Evolutionary conservation across 2,797 vertebrate genomes (phyloP).

Genomic region (Coccyzus lansbergi): DNA sequence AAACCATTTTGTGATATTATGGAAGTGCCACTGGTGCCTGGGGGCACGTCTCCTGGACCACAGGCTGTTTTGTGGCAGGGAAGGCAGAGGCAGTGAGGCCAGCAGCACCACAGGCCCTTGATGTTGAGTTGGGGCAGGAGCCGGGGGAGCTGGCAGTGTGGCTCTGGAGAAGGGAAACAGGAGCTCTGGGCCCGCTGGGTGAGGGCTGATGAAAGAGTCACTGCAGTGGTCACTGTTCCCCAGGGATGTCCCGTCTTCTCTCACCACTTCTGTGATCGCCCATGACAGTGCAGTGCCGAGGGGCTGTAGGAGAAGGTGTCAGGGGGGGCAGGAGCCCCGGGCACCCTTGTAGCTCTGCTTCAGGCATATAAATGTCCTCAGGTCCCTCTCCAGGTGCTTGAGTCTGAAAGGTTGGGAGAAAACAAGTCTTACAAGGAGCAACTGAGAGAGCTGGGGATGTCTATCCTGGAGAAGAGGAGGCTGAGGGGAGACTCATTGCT

Average conservation of each 20-base stretch:
- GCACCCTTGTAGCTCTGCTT: not conserved
- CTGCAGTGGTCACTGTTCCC: not conserved
- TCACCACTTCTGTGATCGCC: not conserved
- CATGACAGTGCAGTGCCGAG: accelerated
- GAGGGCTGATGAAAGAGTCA: not conserved
- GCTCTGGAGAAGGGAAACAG: not conserved
- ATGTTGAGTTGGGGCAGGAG: not conserved
- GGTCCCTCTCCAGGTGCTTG: not conserved
- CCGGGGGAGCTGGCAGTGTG: not conserved
- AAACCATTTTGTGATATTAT: too few relatives aligned
- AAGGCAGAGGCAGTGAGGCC: not conserved
- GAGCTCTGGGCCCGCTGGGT: not conserved
- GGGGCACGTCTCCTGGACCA: not conserved
- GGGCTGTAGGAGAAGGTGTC: not conserved
- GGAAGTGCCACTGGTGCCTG: not conserved
- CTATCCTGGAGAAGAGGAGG: too few relatives aligned
- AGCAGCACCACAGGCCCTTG: not conserved
- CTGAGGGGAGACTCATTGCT: too few relatives aligned
- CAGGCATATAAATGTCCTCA: accelerated
- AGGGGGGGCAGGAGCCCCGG: not conserved
- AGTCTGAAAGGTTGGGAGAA: not conserved
- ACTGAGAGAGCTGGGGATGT: too few relatives aligned
- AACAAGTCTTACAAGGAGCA: too few relatives aligned
- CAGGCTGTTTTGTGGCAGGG: not conserved
- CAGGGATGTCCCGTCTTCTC: not conserved